Evolutionary conservation across 2,888 invertebrate genomes (phyloP), one percentile per base, ranked within the genome.

Genomic region (Uropetala carovei): DNA sequence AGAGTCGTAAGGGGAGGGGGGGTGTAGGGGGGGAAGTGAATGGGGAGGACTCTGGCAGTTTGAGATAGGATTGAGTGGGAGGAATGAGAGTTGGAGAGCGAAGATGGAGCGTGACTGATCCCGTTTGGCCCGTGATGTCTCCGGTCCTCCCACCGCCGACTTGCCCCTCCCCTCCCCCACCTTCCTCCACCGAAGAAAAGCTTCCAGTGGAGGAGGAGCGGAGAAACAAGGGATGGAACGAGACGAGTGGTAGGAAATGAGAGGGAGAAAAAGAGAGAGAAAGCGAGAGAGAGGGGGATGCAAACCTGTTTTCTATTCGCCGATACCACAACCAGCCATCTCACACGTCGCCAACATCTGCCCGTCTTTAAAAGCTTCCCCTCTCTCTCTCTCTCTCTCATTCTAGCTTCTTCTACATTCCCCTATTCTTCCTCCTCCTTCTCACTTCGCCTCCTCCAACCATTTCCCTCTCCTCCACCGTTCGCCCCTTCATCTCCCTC

Each of bases 231-330:
- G 68, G 68, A 22, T 68, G 68, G 68, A 68, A 1, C 43, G 43
- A 43, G 43, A 43, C 43, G 43, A 43, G 43, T 43, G 5, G 68
- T 68, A 68, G 68, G 11, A 68, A 68, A 43, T 43, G 43, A 43
- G 43, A 43, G 43, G 5, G 43, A 43, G 43, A 43, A 3, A 43
- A 43, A 43, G 5, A 43, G 43, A 43, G 43, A 43, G 43, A 43
- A 43, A 43, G 43, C 43, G 43, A 43, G 43, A 43, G 43, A n/a
- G 68, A 18, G 68, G 22, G 68, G 68, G 68, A 68, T 68, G 68
- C 68, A 68, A 68, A 68, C 68, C 68, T 68, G 68, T 68, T 68
- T 68, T 68, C 68, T 68, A 68, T 68, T 68, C 22, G 9, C 68
- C 68, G n/a, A 68, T 64, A n/a, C 64, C 64, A 64, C 64, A 10